phyloP scores from a whole-genome alignment of 2,888 invertebrate genomes.

The Atrina japonica region DNA sequence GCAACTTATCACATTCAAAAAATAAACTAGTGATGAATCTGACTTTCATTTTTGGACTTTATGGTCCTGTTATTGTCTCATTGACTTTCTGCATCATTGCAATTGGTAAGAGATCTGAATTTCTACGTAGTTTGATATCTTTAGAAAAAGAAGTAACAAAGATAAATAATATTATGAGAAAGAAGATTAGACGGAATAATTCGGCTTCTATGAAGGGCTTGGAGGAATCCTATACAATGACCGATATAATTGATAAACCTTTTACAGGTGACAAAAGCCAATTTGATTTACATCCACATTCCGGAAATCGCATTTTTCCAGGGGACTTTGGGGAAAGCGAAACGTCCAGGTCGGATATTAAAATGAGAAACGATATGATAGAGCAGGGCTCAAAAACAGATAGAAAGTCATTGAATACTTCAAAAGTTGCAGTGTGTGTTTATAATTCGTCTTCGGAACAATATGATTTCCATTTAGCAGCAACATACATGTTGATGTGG shows the following conservation, averaged over 20 bases:
- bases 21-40: slow-evolving; percentile 41
- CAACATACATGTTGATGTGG: slow-evolving; percentile 58
- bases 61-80: slow-evolving; percentile 31
- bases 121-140: slow-evolving; percentile 14
- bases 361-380: slow-evolving; percentile 22
- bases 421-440: slow-evolving; percentile 36
- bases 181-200: background rate
- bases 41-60: slow-evolving; percentile 47
- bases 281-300: slow-evolving; percentile 3
- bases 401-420: slow-evolving; percentile 3
- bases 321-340: slow-evolving; percentile 1
- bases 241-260: background rate
- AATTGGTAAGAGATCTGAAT: slow-evolving; percentile 15
- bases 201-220: background rate
- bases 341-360: slow-evolving; percentile 13
- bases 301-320: slow-evolving; percentile 19
- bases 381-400: background rate
- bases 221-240: background rate
- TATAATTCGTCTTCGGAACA: slow-evolving; percentile 55
- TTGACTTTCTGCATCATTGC: slow-evolving; percentile 18
- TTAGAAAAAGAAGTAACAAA: slow-evolving; percentile 21
- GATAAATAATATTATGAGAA: slow-evolving; percentile 16
- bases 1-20: slow-evolving; percentile 43
- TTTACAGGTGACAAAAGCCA: background rate
- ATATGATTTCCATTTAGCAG: slow-evolving; percentile 54